A percentile compares a stretch with the other conserved stretches of the same genome.
These are phyloP conservation scores for Taphrorychus bicolor DNA, from an alignment of 2,888 invertebrate species.

Conservation along the genomic window DNA sequence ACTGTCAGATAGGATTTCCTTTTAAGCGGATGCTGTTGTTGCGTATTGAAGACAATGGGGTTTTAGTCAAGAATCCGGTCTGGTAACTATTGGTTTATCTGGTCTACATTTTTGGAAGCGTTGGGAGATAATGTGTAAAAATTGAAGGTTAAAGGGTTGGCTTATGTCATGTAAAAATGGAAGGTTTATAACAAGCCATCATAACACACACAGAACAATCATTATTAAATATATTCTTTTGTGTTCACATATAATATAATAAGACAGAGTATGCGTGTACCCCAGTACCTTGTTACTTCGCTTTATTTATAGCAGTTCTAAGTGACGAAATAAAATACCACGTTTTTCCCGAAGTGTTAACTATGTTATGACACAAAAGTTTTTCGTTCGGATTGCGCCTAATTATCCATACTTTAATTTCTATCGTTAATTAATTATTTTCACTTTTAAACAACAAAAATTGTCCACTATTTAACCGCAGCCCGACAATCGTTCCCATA, in stretches of 20 bases:
- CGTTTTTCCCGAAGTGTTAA: background rate
- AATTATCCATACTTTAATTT: slow-evolving; percentile 13
- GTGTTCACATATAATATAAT: no score
- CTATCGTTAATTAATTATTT: slow-evolving; percentile 18
- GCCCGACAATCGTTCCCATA: slow-evolving; percentile 7
- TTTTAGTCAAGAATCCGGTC: slow-evolving; percentile 4
- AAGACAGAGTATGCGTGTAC: background rate
- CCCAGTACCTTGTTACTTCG: background rate
- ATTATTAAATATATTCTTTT: no score
- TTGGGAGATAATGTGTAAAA: no score
- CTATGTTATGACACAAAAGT: slow-evolving; percentile 4
- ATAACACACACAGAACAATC: no score
- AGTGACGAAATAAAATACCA: background rate
- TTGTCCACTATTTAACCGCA: slow-evolving; percentile 6
- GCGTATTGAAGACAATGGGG: slow-evolving; percentile 6
- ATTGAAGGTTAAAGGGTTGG: no score
- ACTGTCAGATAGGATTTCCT: slow-evolving; percentile 23
- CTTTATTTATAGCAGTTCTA: background rate
- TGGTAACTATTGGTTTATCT: background rate
- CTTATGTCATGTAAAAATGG: no score
- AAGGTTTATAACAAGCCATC: no score
- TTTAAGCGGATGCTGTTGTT: slow-evolving; percentile 7
- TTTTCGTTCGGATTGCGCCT: slow-evolving; percentile 4
- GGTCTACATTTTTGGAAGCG: background rate
- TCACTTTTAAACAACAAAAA: slow-evolving; percentile 9